Evolutionary conservation across 1,140 invertebrate genomes (phyloP).

Genomic region (Phortica variegata): DNA sequence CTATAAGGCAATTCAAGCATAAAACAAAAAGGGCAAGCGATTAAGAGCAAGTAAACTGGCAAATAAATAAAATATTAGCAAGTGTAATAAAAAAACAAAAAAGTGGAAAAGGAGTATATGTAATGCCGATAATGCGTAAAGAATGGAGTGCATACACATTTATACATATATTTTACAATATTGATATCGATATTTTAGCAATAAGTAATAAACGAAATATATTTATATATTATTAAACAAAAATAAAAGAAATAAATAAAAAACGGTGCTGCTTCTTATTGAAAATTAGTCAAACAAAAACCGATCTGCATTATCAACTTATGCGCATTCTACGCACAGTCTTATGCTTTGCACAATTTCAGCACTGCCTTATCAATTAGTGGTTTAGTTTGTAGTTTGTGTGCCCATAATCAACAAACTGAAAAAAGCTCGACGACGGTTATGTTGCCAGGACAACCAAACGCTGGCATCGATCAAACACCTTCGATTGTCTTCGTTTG

Average conservation of each 20-base stretch:
- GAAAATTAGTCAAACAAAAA: no score
- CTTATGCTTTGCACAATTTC: no score
- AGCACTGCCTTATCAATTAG: no score
- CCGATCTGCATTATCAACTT: no score
- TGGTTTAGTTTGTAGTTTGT: no score
- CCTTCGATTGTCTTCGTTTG: no score
- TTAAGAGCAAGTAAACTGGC: constrained; percentile 14
- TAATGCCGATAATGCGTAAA: background rate
- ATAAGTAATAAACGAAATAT: constrained; percentile 47
- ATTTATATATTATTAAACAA: constrained; percentile 54
- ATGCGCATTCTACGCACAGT: no score
- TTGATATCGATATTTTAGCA: constrained; percentile 47
- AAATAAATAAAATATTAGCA: constrained; percentile 12
- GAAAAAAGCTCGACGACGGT: background rate
- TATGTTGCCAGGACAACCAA: constrained; percentile 16
- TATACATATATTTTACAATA: constrained; percentile 47
- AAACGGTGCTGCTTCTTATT: no score
- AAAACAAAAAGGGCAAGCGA: constrained; percentile 1
- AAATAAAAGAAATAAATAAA: constrained; percentile 36
- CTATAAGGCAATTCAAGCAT: no score
- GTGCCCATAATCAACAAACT: background rate
- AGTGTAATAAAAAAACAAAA: constrained; percentile 1
- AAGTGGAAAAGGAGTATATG: constrained; percentile 1
- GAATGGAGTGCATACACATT: constrained; percentile 8
- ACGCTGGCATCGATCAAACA: constrained; percentile 26